A percentile compares a stretch with the other conserved stretches of the same genome.
These are phyloP conservation scores for Mesitornis unicolor DNA, from an alignment of 2,113 vertebrate species.

Conservation along the genomic window DNA sequence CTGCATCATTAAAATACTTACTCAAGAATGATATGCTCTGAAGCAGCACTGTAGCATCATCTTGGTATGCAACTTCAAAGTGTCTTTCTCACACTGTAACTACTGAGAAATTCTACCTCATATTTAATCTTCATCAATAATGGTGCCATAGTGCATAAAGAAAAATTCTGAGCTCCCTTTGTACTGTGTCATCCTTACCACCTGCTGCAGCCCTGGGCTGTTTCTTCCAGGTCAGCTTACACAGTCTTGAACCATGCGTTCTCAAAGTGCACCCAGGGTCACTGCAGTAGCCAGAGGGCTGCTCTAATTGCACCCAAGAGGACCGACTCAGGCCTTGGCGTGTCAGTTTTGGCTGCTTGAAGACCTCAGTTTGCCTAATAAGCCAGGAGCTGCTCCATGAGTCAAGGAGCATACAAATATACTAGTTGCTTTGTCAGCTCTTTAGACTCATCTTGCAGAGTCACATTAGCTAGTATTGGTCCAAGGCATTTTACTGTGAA, in stretches of 20 bases:
- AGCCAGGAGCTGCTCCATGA: neutral
- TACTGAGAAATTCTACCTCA: neutral
- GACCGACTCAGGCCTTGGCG: neutral
- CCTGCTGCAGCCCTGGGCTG: neutral
- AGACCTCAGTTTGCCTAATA: neutral
- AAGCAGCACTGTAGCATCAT: neutral
- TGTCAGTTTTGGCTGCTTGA: neutral
- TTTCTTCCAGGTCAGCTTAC: neutral
- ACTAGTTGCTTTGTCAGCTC: neutral
- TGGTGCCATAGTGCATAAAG: neutral
- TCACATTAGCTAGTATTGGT: neutral
- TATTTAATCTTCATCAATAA: neutral
- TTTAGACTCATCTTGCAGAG: neutral
- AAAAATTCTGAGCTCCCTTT: neutral
- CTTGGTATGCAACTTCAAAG: neutral
- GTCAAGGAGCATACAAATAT: neutral
- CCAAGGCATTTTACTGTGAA: neutral
- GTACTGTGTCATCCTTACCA: neutral
- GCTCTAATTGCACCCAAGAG: neutral
- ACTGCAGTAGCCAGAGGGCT: neutral
- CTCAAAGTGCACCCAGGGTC: neutral
- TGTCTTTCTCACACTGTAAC: neutral
- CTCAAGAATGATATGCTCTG: neutral
- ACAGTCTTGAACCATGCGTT: neutral
- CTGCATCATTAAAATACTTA: neutral